Evolutionary conservation across 2,888 invertebrate genomes (phyloP).

Genomic region (Desoria tigrina): DNA sequence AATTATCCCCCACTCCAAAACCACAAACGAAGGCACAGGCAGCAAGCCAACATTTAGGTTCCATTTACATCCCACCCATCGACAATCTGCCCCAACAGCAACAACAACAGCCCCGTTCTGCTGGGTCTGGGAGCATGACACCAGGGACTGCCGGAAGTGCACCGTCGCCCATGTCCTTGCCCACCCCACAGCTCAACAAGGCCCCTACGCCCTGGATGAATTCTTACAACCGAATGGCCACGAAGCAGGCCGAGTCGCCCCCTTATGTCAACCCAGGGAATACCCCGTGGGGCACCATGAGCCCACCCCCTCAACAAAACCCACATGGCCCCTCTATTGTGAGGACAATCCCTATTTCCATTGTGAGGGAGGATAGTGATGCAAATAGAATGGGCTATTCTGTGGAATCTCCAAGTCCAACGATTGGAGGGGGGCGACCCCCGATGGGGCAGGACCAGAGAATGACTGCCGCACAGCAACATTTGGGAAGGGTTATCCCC

Average conservation of each 20-base stretch:
- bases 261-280: conserved; percentile 44
- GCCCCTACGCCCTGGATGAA: conserved; percentile 66
- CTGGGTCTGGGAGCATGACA: not conserved
- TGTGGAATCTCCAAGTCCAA: not conserved
- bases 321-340: conserved; percentile 13
- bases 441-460: not conserved
- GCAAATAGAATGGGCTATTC: conserved; percentile 10
- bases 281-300: conserved; percentile 41
- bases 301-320: not conserved
- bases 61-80: conserved; percentile 55
- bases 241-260: conserved; percentile 54
- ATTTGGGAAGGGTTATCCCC: conserved; percentile 45
- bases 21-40: conserved; percentile 35
- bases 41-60: conserved; percentile 52
- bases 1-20: conserved; percentile 10
- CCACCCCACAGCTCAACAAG: conserved; percentile 59
- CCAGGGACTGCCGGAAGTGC: conserved; percentile 30
- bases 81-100: too few relatives aligned
- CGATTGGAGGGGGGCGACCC: not conserved
- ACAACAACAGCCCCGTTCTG: conserved; percentile 21
- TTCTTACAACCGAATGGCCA: conserved; percentile 57
- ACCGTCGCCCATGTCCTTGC: conserved; percentile 25
- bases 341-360: conserved; percentile 49
- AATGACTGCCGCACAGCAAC: conserved; percentile 24
- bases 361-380: conserved; percentile 21